A percentile compares a stretch with the other conserved stretches of the same genome.
Conservation (phyloP, 1,140 invertebrate species). For the Saxidomus purpurata region DNA sequence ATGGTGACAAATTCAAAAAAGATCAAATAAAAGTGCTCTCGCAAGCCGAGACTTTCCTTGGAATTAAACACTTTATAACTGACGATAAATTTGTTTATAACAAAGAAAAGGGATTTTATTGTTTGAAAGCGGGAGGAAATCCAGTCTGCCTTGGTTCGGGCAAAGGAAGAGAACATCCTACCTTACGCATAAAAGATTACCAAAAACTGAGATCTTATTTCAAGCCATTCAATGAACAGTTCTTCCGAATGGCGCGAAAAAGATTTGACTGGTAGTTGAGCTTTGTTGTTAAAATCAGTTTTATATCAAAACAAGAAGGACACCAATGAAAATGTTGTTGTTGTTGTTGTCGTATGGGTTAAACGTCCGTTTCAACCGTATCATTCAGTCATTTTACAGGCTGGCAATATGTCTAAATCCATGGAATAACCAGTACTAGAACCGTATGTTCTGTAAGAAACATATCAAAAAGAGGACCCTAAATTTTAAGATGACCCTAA, state of each 20-base stretch:
- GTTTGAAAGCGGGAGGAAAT: not conserved
- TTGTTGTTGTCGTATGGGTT: too few relatives aligned
- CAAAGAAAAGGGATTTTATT: slow-evolving; percentile 47
- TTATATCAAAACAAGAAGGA: too few relatives aligned
- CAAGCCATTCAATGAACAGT: slow-evolving; percentile 20
- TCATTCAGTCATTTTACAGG: too few relatives aligned
- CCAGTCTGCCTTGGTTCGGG: not conserved
- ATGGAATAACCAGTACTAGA: too few relatives aligned
- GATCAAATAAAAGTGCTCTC: slow-evolving; percentile 6
- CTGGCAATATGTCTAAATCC: too few relatives aligned
- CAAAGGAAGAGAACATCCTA: slow-evolving; percentile 29
- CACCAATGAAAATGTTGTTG: too few relatives aligned
- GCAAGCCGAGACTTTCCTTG: not conserved
- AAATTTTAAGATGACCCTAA: too few relatives aligned
- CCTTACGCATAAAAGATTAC: not conserved
- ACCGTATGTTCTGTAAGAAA: too few relatives aligned
- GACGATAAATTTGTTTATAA: slow-evolving; percentile 33
- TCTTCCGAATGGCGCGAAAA: not conserved
- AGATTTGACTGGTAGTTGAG: not conserved
- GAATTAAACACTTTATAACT: slow-evolving; percentile 16
- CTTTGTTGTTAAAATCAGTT: not conserved
- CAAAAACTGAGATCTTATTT: slow-evolving; percentile 3
- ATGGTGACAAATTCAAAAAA: slow-evolving; percentile 25
- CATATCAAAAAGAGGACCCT: too few relatives aligned
- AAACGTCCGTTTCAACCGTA: too few relatives aligned